Conservation (phyloP, 2,797 vertebrate species). For the Dicrostonyx torquatus region DNA sequence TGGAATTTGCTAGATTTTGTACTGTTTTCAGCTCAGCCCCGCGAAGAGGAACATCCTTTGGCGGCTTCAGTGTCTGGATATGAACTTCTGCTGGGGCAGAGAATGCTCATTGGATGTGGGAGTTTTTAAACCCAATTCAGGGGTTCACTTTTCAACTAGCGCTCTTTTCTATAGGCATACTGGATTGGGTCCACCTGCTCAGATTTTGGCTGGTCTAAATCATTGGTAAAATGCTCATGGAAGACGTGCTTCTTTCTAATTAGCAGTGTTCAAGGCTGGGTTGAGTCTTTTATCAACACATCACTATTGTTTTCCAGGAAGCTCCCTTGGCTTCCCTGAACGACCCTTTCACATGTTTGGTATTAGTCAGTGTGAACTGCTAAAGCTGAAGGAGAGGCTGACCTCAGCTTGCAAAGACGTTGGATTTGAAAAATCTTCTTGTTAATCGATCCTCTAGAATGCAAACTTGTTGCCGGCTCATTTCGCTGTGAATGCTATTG, state of each 20-base stretch:
- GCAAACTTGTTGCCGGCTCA: background rate
- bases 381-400: background rate
- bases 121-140: background rate
- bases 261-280: background rate
- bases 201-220: background rate
- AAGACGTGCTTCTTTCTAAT: constrained; percentile 24
- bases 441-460: background rate
- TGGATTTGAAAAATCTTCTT: constrained; percentile 19
- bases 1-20: background rate
- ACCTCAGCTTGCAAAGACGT: background rate
- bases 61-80: background rate
- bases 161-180: background rate
- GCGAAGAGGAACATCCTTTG: background rate
- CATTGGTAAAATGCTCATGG: background rate
- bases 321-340: background rate
- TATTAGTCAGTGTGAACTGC: background rate
- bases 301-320: background rate
- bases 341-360: background rate
- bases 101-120: background rate
- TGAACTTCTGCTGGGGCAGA: background rate
- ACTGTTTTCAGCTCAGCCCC: background rate
- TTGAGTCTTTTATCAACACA: background rate
- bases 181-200: background rate
- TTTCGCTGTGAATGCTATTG: background rate
- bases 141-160: background rate